Percentiles rank a stretch among this genome's conserved stretches.
These are phyloP conservation scores for Cistogaster globosa DNA, from an alignment of 2,888 invertebrate species.

Conservation along the genomic window DNA sequence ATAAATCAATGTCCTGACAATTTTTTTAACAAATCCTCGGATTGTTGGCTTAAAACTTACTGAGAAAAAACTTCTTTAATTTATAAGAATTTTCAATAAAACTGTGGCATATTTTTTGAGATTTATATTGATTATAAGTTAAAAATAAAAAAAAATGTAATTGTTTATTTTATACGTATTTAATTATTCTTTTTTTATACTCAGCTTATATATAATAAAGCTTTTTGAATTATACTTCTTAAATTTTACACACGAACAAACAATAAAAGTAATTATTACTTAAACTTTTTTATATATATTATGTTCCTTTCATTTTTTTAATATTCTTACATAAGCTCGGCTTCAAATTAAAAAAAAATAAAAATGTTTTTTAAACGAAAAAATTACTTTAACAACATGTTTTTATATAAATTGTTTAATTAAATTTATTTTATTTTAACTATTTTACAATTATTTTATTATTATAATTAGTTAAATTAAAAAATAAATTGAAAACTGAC, in stretches of 20 bases:
- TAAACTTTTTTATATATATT: slow-evolving; percentile 8
- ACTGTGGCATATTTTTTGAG: slow-evolving; percentile 56
- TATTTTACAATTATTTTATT: slow-evolving; percentile 67
- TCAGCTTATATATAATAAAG: slow-evolving; percentile 71
- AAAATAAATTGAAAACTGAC: slow-evolving; percentile 73
- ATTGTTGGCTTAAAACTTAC: too few species aligned
- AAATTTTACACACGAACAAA: slow-evolving; percentile 66
- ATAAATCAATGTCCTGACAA: too few species aligned
- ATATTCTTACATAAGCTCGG: slow-evolving; percentile 72
- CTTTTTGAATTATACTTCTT: slow-evolving; percentile 59
- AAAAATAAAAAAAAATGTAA: slow-evolving; percentile 17
- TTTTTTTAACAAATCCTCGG: too few species aligned
- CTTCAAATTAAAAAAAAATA: slow-evolving; percentile 68
- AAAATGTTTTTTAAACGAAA: slow-evolving; percentile 5
- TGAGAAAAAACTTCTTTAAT: not conserved
- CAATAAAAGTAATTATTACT: slow-evolving; percentile 55
- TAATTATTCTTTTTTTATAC: slow-evolving; percentile 35
- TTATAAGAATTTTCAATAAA: not conserved
- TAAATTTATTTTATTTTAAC: slow-evolving; percentile 41
- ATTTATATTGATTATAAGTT: not conserved
- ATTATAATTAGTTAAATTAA: slow-evolving; percentile 50
- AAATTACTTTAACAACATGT: slow-evolving; percentile 43
- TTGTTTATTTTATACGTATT: slow-evolving; percentile 23
- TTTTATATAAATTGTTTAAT: slow-evolving; percentile 6
- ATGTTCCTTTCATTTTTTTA: slow-evolving; percentile 37